phyloP scores from a whole-genome alignment of 1,140 invertebrate genomes.

The Platyscapa corneri region DNA sequence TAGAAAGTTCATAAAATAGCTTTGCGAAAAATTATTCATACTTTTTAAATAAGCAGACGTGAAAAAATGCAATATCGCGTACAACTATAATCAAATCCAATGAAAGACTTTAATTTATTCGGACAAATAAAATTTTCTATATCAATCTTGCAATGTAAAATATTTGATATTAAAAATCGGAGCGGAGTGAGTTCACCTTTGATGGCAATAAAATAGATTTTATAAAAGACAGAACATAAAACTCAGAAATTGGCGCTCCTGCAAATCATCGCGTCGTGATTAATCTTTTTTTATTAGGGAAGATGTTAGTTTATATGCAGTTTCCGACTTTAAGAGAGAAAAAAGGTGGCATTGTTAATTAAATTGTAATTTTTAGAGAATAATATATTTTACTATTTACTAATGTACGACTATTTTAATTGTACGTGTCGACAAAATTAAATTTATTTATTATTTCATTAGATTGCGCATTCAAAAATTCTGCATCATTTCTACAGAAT shows the following conservation, averaged over 20 bases:
- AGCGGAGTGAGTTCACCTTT: not conserved
- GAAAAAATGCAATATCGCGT: slow-evolving; percentile 9
- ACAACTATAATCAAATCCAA: not conserved
- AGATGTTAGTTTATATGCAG: not conserved
- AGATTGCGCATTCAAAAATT: too few species aligned
- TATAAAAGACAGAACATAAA: not conserved
- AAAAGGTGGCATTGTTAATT: not conserved
- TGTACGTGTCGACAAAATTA: too few species aligned
- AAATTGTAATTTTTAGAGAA: not conserved
- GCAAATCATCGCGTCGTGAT: not conserved
- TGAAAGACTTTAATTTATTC: slow-evolving; percentile 1
- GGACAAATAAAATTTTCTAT: not conserved
- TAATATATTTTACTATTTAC: too few species aligned
- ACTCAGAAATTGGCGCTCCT: not conserved
- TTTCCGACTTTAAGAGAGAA: not conserved
- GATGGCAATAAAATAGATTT: not conserved
- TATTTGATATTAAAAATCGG: not conserved
- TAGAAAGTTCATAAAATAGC: not conserved
- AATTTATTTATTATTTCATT: too few species aligned
- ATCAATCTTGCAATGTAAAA: not conserved
- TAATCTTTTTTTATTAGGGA: not conserved
- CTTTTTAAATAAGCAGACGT: not conserved
- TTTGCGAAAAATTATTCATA: not conserved
- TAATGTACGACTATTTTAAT: too few species aligned
- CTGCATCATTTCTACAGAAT: too few species aligned